Evolutionary conservation across 2,797 vertebrate species (phyloP), one percentile per base, ranked within the genome.

Genomic region (Octomys mimax): DNA sequence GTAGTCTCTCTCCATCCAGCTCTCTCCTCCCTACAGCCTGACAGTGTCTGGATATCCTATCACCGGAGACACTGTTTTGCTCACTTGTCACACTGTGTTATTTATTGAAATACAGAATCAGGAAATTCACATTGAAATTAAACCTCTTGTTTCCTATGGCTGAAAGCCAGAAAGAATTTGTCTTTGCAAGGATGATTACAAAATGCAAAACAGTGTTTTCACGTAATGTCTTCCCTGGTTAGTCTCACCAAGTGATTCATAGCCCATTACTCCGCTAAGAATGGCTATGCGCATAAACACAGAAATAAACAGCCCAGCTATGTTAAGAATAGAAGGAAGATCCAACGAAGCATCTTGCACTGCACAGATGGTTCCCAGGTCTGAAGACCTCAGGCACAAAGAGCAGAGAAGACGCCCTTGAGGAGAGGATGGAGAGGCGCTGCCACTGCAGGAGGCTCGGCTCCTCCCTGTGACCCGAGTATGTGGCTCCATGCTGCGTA

Each of bases 81-180:
- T 90, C 89, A 89, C 90, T 80, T 90, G 95, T 96, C 95, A 97
- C 73, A 46, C 84, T 96, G 84, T 93, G 85, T 84, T 96, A 87
- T 89, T 95, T 96, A 97, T 96, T 97, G 97, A 96, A 97, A 92
- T 89, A 78, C 78, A 22, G 90, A 94, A 89, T 91, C 92, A 87
- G 80, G 95, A 97, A 97, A 96, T 96, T 94, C 79, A 16, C 80
- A 89, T 2, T 93, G 96, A 98, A 97, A 97, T 96, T 95, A 97
- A 97, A 96, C 97, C 95, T 96, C 95, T 97, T 97, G 87, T 62
- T 97, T 96, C 92, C 81, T 77, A 64, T 91, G 95, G 89, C 84
- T 31, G 24, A 42, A 92, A 71, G 94, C 95, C 97, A 97, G 85
- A 77, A 77, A 85, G 79, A 94, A 86, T 71, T 88, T 95, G 85